phyloP scores from a whole-genome alignment of 2,113 vertebrate genomes.

The Oryzias curvinotus region DNA sequence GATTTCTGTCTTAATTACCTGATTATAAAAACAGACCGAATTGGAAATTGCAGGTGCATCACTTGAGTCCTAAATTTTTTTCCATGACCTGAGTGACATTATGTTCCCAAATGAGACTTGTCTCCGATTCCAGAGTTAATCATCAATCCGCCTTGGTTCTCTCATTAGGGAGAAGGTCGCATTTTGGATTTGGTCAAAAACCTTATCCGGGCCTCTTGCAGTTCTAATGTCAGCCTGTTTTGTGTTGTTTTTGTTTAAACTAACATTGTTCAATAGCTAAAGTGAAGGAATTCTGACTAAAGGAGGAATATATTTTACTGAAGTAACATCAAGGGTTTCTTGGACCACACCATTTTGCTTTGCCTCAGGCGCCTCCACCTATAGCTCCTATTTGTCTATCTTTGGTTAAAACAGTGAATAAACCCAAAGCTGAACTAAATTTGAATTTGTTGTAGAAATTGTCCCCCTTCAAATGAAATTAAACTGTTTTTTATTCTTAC shows the following conservation, averaged over 20 bases:
- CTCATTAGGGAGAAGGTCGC: slow-evolving; percentile 72
- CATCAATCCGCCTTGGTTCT: slow-evolving; percentile 58
- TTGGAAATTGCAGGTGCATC: neutral
- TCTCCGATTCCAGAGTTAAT: slow-evolving; percentile 70
- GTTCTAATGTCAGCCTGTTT: slow-evolving; percentile 16
- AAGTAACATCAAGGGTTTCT: too few relatives aligned
- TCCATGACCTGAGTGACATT: slow-evolving; percentile 59
- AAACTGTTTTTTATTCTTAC: too few relatives aligned
- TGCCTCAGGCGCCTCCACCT: too few relatives aligned
- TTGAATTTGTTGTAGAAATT: too few relatives aligned
- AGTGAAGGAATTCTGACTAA: too few relatives aligned
- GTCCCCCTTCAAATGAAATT: too few relatives aligned
- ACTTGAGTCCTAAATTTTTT: neutral
- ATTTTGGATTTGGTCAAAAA: slow-evolving; percentile 67
- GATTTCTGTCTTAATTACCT: neutral
- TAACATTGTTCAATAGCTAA: too few relatives aligned
- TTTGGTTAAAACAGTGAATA: too few relatives aligned
- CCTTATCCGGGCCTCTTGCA: neutral
- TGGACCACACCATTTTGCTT: too few relatives aligned
- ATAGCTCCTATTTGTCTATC: too few relatives aligned
- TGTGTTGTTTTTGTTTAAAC: neutral
- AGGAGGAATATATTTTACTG: too few relatives aligned
- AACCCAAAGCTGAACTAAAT: too few relatives aligned
- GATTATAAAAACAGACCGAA: neutral
- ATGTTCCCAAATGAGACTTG: slow-evolving; percentile 60